Base-by-base conservation (phyloP, 2,888 invertebrate genomes). In the Microctonus hyperodae region DNA sequence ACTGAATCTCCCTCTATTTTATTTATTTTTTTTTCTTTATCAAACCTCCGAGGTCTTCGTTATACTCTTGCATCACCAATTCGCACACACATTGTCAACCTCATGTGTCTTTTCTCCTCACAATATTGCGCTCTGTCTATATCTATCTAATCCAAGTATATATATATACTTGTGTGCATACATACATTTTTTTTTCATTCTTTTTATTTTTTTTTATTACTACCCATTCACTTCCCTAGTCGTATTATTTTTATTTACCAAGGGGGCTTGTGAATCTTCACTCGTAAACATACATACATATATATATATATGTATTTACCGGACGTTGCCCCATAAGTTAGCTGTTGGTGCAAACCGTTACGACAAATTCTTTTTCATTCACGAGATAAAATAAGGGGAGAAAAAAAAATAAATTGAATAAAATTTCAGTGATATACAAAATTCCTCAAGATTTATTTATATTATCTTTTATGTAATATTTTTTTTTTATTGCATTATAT, bases 41-140 rank as follows among this genome's bases (percentile, higher is more conserved):
- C 56, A 65, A 65, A 65, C 68, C 65, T 66, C 13, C 13, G 11
- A 16, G 48, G 7, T 35, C 58, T 40, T 70, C 64, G 64, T 48
- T 67, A 50, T 72, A 64, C 65, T 72, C 69, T 69, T 70, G 71
- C 64, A 44, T 62, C 65, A 51, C 59, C 64, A 60, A 50, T 58
- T 65, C 44, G 56, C 48, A 35, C 44, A 65, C 44, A 44, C 35
- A 60, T 55, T 65, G 53, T 60, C 48, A 31, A 60, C 50, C 22
- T 40, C 40, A 55, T 22, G 35, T 22, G 50, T 37, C 40, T 64
- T 33, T 51, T 64, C 25, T 50, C 22, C 20, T 16, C 16, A 16
- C 16, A 7, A 44, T 28, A 16, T 16, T 53, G 37, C n/a, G 9
- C 35, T 22, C 22, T 31, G 56, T 44, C n/a, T n/a, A 31, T 57